These are phyloP conservation scores for Perca flavescens DNA, from an alignment of 2,113 vertebrate genomes.

Conservation along the genomic window DNA sequence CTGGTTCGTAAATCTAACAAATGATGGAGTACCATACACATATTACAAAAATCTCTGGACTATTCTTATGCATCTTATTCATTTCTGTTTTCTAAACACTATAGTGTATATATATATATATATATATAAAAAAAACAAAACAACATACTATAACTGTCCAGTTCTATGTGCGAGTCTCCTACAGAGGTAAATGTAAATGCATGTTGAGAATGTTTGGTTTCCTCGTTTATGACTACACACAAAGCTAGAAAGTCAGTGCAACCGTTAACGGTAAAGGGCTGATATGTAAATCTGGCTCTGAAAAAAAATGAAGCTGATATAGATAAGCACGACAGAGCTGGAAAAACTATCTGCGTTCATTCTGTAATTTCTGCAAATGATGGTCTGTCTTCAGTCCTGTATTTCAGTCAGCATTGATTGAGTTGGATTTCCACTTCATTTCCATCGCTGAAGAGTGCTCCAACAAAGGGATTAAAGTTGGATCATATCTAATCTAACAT, in stretches of 20 bases:
- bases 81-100: not conserved
- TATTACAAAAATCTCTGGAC: not conserved
- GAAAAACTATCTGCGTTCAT: constrained; percentile 38
- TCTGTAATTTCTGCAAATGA: constrained; percentile 31
- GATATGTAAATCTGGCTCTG: constrained; percentile 51
- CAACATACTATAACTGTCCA: constrained; percentile 5
- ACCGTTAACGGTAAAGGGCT: constrained; percentile 15
- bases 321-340: constrained; percentile 19
- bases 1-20: constrained; percentile 30
- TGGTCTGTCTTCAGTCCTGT: constrained; percentile 44
- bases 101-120: not conserved
- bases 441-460: constrained; percentile 15
- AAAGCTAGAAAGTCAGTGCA: constrained; percentile 21
- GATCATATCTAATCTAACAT: constrained; percentile 33
- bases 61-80: constrained; percentile 1
- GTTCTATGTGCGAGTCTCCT: not conserved
- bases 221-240: constrained; percentile 5
- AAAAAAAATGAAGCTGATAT: constrained; percentile 30
- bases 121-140: not conserved
- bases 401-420: constrained; percentile 39
- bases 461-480: constrained; percentile 32
- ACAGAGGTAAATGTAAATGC: not conserved
- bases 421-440: constrained; percentile 33
- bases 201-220: constrained; percentile 12
- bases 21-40: not conserved